These are phyloP conservation scores for Andricus grossulariae DNA, from an alignment of 1,140 invertebrate genomes.

Conservation along the genomic window DNA sequence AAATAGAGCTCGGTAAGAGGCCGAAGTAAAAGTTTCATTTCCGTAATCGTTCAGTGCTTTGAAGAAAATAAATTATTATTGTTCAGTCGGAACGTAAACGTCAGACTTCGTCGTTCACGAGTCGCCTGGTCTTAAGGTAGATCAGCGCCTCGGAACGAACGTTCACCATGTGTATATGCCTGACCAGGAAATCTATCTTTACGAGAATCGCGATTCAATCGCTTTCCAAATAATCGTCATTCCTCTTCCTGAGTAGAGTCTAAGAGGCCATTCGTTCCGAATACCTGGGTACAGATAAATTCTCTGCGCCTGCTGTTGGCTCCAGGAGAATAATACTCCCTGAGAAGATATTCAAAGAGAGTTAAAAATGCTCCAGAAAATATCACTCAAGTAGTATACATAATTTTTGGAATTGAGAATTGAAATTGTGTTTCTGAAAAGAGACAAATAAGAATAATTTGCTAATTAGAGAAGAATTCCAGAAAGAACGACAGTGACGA, in stretches of 20 bases:
- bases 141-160: slow-evolving; percentile 3
- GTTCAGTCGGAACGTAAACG: slow-evolving; percentile 8
- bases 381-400: no score
- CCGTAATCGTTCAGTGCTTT: background rate
- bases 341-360: background rate
- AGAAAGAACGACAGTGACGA: slow-evolving; percentile 27
- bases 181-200: slow-evolving; percentile 18
- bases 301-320: background rate
- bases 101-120: slow-evolving; percentile 6
- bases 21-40: background rate
- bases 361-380: no score
- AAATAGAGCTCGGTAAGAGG: background rate
- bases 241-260: background rate
- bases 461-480: background rate
- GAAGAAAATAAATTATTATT: slow-evolving; percentile 17
- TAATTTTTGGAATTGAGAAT: no score
- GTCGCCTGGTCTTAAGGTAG: slow-evolving; percentile 13
- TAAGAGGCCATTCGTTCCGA: slow-evolving; percentile 7
- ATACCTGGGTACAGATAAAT: background rate
- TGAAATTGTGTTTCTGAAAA: background rate
- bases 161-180: slow-evolving; percentile 2
- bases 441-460: background rate
- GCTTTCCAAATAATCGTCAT: slow-evolving; percentile 26
- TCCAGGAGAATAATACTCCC: background rate
- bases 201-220: slow-evolving; percentile 22